Base-by-base conservation (phyloP, 2,888 invertebrate species). In the Trachelus stipa region DNA sequence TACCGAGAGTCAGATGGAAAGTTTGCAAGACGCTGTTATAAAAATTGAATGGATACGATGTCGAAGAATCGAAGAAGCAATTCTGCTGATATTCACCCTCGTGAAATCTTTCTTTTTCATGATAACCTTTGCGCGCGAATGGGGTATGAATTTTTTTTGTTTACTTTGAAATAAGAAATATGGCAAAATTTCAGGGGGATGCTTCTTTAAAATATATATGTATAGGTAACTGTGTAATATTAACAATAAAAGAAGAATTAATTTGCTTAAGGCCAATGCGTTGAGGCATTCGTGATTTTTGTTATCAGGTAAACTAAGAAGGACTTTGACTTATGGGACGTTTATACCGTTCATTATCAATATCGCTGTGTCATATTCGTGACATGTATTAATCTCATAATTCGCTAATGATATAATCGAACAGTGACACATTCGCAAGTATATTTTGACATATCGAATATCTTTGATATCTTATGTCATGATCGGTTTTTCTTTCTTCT, bases 161-260 rank as follows among this genome's bases (percentile, higher is more conserved):
- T 71, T 1, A 31, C 71, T 11, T 56, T 23, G 79, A 83, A 85
- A 87, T 87, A 85, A 85, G 86, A 86, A 85, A 87, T 87, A 87
- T 87, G 85, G 86, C 87, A 87, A 87, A 87, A 85, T 87, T 86
- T 85, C 83, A 83, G 83, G 9, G 23, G 40, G 40, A 15, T 56
- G 23, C 40, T 23, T 23, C 56, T 56, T 56, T 9, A 23, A 9
- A 23, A 56, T 56, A 23, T 40, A 40, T 35, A 35, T 12, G 12
- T 12, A 12, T 9, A 56, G 23, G 56, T 23, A 23, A 56, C 23
- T 56, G 23, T 56, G 6, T 23, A 9, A 56, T 56, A 9, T 2
- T 56, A 23, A 56, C 23, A 56, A 56, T 56, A 56, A 9, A 23
- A 9, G 23, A 23, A 23, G 9, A 23, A 23, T 23, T 9, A 23